These are phyloP conservation scores for Apistogramma diplotaenia DNA, from an alignment of 2,113 vertebrate genomes.

Conservation along the genomic window DNA sequence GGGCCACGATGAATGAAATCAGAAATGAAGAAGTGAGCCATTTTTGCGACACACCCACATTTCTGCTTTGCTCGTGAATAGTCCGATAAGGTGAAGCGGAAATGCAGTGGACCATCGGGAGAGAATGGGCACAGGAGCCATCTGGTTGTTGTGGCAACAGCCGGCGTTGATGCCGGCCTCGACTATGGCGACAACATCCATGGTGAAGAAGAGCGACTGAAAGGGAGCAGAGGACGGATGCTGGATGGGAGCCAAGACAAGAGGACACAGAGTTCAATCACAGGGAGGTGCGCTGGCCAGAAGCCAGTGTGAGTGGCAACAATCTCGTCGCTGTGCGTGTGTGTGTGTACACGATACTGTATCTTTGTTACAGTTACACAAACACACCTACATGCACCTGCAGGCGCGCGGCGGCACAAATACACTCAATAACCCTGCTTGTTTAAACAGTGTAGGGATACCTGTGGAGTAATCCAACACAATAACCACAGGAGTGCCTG, in stretches of 20 bases:
- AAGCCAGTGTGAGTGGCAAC: constrained; percentile 12
- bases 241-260: constrained; percentile 37
- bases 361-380: neutral
- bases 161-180: neutral
- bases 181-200: neutral
- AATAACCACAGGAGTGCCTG: neutral
- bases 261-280: constrained; percentile 48
- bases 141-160: constrained; percentile 39
- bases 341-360: constrained; percentile 10
- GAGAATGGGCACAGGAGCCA: constrained; percentile 35
- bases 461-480: neutral
- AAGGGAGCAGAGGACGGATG: neutral
- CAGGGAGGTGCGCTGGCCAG: constrained; percentile 8
- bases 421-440: neutral
- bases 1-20: neutral
- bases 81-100: neutral
- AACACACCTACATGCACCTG: neutral
- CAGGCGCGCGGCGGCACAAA: neutral
- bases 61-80: neutral
- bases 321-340: neutral
- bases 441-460: neutral
- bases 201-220: constrained; percentile 5
- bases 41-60: neutral
- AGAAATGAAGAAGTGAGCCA: neutral
- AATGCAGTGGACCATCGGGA: neutral